Evolutionary conservation across 2,113 vertebrate species (phyloP).

Genomic region (Lophochroa leadbeateri): DNA sequence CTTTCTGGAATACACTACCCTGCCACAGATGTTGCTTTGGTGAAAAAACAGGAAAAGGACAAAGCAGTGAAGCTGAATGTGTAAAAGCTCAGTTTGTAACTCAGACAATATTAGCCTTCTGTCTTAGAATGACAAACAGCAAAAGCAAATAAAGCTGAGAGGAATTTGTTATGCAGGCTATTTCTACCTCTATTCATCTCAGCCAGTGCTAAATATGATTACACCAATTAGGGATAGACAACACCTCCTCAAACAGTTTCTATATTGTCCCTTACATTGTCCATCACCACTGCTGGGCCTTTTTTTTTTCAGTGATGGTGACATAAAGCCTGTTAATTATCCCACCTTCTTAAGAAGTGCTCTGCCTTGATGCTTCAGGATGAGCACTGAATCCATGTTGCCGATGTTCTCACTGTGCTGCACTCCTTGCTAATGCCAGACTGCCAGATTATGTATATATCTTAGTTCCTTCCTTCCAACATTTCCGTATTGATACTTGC

Average conservation of each 20-base stretch:
- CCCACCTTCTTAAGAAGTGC: not conserved
- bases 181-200: not conserved
- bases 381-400: not conserved
- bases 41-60: conserved; percentile 38
- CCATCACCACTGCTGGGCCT: not conserved
- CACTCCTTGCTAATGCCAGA: not conserved
- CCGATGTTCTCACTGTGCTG: accelerated
- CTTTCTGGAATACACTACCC: not conserved
- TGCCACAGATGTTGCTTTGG: not conserved
- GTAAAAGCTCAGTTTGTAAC: not conserved
- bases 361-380: not conserved
- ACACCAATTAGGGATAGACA: not conserved
- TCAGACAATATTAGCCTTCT: not conserved
- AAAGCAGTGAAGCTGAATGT: not conserved
- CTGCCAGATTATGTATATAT: not conserved
- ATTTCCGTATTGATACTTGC: not conserved
- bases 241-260: not conserved
- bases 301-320: not conserved
- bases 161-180: not conserved
- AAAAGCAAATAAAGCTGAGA: conserved; percentile 5
- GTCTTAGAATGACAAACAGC: not conserved
- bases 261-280: not conserved
- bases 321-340: not conserved
- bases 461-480: not conserved
- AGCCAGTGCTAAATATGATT: not conserved